Conservation (phyloP, 2,113 vertebrate genomes). For the Myotis brandtii region DNA sequence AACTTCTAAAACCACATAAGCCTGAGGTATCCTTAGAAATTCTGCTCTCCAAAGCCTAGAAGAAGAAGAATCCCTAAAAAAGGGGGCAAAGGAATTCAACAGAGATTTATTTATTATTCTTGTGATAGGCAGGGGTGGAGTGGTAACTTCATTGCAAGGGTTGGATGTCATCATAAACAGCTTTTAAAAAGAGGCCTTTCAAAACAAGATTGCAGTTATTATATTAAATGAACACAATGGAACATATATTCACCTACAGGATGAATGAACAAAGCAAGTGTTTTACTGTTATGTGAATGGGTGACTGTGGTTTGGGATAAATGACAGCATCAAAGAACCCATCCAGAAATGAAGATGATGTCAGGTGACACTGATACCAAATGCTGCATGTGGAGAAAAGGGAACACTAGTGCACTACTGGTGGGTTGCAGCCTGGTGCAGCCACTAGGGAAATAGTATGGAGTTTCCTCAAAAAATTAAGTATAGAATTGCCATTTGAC, state of each 20-base stretch:
- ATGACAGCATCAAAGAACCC: background rate
- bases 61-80: background rate
- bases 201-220: background rate
- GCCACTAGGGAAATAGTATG: too few relatives aligned
- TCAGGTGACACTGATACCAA: background rate
- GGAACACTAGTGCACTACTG: too few relatives aligned
- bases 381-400: too few relatives aligned
- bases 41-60: background rate
- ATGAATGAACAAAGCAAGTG: conserved; percentile 38
- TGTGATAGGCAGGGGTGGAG: background rate
- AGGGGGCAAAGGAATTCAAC: background rate
- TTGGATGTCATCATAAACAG: background rate
- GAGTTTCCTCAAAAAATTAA: too few relatives aligned
- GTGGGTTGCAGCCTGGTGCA: too few relatives aligned
- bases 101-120: conserved; percentile 2
- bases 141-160: background rate
- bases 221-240: background rate
- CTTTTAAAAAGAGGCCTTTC: conserved; percentile 12
- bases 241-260: background rate
- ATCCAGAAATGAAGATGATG: background rate
- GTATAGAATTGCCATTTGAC: too few relatives aligned
- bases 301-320: background rate
- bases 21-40: background rate
- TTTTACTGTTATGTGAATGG: background rate
- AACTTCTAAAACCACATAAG: background rate